Percentiles rank a stretch among this genome's conserved stretches.
These are phyloP conservation scores for pig (Sus scrofa) DNA, from an alignment of 2,113 vertebrate genomes.

Conservation along the genomic window DNA sequence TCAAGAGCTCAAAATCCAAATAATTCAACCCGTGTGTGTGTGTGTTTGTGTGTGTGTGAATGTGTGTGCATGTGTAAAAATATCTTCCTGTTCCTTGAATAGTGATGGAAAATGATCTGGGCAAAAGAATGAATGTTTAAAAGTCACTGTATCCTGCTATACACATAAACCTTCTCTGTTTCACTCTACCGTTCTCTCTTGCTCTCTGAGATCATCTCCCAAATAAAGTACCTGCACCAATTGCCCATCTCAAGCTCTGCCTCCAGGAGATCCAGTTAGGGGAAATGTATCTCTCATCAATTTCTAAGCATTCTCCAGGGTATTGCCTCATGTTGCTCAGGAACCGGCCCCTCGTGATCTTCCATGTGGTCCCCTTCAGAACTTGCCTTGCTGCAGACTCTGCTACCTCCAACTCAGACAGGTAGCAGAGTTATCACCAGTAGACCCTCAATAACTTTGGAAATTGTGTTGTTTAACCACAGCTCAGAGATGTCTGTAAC, in stretches of 20 bases:
- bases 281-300: neutral
- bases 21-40: neutral
- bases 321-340: neutral
- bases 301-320: neutral
- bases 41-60: neutral
- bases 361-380: neutral
- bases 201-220: neutral
- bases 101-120: neutral
- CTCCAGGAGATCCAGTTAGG: neutral
- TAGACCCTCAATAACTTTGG: neutral
- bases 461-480: neutral
- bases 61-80: neutral
- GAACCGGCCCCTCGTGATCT: neutral
- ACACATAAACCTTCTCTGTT: neutral
- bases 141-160: neutral
- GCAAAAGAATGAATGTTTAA: neutral
- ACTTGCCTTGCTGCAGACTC: neutral
- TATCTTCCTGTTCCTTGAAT: neutral
- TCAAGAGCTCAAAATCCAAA: constrained; percentile 5
- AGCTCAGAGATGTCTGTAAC: neutral
- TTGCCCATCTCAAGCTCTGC: neutral
- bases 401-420: neutral
- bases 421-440: too few species aligned
- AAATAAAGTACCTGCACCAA: neutral
- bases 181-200: neutral